phyloP scores from a whole-genome alignment of 2,888 invertebrate genomes.

The Aelia acuminata region DNA sequence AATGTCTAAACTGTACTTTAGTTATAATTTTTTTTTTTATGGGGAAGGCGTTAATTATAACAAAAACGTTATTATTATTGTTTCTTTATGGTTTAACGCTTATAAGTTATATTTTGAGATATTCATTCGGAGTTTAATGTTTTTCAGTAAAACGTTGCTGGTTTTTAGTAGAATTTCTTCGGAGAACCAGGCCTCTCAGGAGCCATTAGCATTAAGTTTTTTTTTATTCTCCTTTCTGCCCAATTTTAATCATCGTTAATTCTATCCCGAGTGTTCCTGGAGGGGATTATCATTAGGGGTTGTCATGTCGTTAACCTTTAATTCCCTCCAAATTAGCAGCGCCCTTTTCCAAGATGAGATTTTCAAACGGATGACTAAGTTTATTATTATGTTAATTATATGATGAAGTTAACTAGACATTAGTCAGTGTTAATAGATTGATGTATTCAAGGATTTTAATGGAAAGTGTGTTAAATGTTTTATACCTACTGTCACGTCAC shows the following conservation, averaged over 20 bases:
- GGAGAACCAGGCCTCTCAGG: not conserved
- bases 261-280: not conserved
- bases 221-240: not conserved
- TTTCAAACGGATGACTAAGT: slow-evolving; percentile 6
- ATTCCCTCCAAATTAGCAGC: not conserved
- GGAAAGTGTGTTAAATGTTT: not conserved
- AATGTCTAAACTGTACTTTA: too few species aligned
- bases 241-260: slow-evolving; percentile 39
- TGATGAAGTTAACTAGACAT: not conserved
- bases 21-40: too few species aligned
- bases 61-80: too few species aligned
- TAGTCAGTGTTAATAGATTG: not conserved
- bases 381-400: slow-evolving; percentile 30
- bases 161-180: not conserved
- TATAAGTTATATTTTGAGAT: too few species aligned
- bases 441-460: not conserved
- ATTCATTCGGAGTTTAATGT: not conserved
- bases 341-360: slow-evolving; percentile 39
- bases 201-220: slow-evolving; percentile 26
- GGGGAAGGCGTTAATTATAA: too few species aligned
- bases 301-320: slow-evolving; percentile 45
- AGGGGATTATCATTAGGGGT: slow-evolving; percentile 43
- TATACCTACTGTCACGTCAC: not conserved
- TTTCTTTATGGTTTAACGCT: too few species aligned
- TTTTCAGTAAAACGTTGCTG: not conserved